Conservation (phyloP, 2,113 vertebrate genomes). For the Phylloscopus trochilus region DNA sequence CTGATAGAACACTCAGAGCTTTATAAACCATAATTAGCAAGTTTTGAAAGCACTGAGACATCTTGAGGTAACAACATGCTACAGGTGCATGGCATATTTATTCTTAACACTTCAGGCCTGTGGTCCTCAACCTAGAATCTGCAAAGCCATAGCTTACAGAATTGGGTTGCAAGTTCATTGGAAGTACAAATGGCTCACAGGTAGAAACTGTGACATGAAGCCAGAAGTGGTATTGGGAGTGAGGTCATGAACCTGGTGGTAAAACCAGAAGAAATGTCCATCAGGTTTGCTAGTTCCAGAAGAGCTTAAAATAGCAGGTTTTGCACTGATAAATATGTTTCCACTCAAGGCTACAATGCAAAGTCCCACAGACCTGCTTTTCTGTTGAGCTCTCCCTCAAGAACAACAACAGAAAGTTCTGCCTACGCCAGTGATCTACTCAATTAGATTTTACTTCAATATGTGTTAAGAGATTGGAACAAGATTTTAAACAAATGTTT, state of each 20-base stretch:
- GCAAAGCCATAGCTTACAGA: background rate
- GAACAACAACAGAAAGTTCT: constrained; percentile 13
- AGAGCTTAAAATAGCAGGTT: background rate
- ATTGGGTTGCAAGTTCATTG: background rate
- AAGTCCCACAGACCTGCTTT: background rate
- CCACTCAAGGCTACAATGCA: constrained; percentile 2
- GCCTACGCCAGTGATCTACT: background rate
- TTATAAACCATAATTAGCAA: background rate
- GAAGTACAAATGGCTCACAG: background rate
- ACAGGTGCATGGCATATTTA: background rate
- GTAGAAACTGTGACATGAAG: background rate
- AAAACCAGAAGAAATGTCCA: background rate
- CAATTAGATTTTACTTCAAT: constrained; percentile 52
- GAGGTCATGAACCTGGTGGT: background rate
- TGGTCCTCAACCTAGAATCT: background rate
- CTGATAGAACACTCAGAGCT: background rate
- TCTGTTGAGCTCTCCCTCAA: constrained; percentile 29
- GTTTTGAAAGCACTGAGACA: background rate
- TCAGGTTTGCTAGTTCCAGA: background rate
- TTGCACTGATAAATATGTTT: constrained; percentile 16
- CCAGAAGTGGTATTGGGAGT: background rate
- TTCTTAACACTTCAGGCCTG: background rate
- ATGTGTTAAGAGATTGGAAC: constrained; percentile 49
- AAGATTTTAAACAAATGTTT: constrained; percentile 41
- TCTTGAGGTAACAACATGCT: background rate